Conservation (phyloP, 2,797 vertebrate species). For the Uromys caudimaculatus region DNA sequence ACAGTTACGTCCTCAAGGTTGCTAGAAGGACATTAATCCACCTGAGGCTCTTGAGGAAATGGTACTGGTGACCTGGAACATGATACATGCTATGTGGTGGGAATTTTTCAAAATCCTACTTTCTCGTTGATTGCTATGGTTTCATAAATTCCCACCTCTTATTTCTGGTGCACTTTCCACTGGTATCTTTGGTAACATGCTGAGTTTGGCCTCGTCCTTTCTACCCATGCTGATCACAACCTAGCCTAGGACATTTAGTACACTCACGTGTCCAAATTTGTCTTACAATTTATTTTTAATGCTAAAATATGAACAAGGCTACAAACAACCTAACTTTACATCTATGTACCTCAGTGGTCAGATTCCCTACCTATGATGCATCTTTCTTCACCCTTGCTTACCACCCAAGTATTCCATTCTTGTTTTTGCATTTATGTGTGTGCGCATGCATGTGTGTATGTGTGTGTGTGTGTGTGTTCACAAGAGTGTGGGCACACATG, state of each 20-base stretch:
- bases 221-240: neutral
- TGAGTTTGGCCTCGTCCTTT: slow-evolving; percentile 5
- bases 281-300: slow-evolving; percentile 23
- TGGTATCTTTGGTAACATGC: neutral
- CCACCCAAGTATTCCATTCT: neutral
- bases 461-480: neutral
- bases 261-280: neutral
- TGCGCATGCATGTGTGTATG: no score
- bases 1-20: neutral
- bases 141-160: neutral
- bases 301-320: slow-evolving; percentile 48
- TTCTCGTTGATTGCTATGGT: neutral
- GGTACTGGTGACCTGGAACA: neutral
- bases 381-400: neutral
- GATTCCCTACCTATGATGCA: neutral
- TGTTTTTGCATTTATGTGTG: no score
- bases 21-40: neutral
- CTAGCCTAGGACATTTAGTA: neutral
- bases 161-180: slow-evolving; percentile 10
- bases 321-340: neutral
- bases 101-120: neutral
- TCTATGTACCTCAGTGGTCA: neutral
- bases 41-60: neutral
- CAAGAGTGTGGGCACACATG: neutral
- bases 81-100: neutral